Percentiles rank a stretch among this genome's conserved stretches.
These are phyloP conservation scores for Epizoanthus ramosus DNA, from an alignment of 92 coral and sea anemone genomes.

Conservation along the genomic window DNA sequence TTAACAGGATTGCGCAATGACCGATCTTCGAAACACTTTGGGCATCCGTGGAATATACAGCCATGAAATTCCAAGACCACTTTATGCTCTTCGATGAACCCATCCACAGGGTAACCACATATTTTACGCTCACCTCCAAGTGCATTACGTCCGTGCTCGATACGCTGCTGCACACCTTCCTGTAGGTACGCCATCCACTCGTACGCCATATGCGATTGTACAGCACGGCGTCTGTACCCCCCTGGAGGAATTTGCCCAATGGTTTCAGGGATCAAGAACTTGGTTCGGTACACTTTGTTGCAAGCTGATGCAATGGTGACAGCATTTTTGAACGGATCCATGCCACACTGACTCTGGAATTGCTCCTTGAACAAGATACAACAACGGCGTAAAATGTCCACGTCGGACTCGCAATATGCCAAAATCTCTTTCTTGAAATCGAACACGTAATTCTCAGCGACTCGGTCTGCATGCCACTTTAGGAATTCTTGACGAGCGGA, in stretches of 20 bases:
- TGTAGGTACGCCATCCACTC: not conserved
- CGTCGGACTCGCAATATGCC: conserved; percentile 5
- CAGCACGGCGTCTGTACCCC: not conserved
- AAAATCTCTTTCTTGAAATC: conserved; percentile 18
- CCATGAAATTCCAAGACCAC: not conserved
- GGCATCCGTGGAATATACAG: not conserved
- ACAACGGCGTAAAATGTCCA: conserved; percentile 32
- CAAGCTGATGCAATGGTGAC: conserved; percentile 17
- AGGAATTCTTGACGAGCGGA: not conserved
- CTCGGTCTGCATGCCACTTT: not conserved
- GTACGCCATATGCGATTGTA: not conserved
- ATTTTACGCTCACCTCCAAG: conserved; percentile 1
- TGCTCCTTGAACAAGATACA: not conserved
- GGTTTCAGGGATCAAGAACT: not conserved
- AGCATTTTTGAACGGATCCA: not conserved
- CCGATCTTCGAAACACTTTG: not conserved
- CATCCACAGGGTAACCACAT: not conserved
- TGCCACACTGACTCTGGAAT: not conserved
- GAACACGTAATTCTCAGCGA: not conserved
- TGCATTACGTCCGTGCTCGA: not conserved
- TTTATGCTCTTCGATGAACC: not conserved
- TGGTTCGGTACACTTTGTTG: not conserved
- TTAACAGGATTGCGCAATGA: not conserved
- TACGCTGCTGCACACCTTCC: not conserved
- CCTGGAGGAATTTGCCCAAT: conserved; percentile 27